Evolutionary conservation across 2,888 invertebrate species (phyloP), one percentile per base, ranked within the genome.

Genomic region (Allacma fusca): DNA sequence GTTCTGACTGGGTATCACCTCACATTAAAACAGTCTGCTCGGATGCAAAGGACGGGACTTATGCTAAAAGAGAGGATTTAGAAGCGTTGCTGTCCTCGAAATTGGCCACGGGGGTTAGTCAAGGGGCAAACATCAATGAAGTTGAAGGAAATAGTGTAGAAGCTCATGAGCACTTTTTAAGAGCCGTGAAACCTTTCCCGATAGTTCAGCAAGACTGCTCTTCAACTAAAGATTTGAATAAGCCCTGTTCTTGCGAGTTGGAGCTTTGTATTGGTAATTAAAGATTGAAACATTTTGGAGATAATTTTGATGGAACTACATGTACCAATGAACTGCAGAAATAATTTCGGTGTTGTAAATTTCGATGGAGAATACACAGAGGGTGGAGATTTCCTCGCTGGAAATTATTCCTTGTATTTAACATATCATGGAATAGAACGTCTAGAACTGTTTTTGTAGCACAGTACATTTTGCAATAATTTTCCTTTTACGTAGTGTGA

Each of bases 61-160:
- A 92, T 86, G 91, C 94, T 50, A 89, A 94, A 78, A 91, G 92
- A 83, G 90, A 91, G 50, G 95, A 96, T 44, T 59, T 81, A 12
- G 77, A 80, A 69, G 75, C 57, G 1, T 26, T 78, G 43, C 69
- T 78, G 7, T 34, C 76, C 1, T 21, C 67, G 13, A 76, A 67
- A 70, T 62, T 62, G 21, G 12, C 62, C 5, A 64, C 65, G 1
- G 24, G 57, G 21, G 59, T 40, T 24, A 73, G 59, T 40, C 34
- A 73, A 24, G 65, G 28, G 24, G 67, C 43, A 4, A 71, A 23
- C 67, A 19, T 70, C 50, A 13, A 70, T 64, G 43, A 79, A 76
- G 40, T 68, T 59, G 44, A 75, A 68, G 43, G 76, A 62, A 73
- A 72, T 69, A 80, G 76, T 62, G 77, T 79, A 34, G 75, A 80